Evolutionary conservation across 2,113 vertebrate genomes (phyloP).

Genomic region (Lamprologus callipterus): DNA sequence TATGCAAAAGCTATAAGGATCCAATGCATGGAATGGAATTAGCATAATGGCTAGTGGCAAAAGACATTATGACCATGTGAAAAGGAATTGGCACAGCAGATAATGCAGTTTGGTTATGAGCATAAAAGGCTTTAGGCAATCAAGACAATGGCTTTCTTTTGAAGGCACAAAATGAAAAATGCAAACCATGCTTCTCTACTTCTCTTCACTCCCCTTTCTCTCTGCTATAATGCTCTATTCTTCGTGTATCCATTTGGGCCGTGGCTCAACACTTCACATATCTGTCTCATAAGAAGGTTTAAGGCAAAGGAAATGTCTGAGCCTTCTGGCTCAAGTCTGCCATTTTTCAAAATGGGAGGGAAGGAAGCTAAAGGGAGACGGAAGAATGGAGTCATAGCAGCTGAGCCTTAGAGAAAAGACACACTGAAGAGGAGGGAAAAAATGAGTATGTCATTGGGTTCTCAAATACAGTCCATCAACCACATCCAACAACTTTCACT

Average conservation of each 20-base stretch:
- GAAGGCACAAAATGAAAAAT: conserved; percentile 1
- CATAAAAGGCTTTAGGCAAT: conserved; percentile 1
- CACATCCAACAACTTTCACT: background rate
- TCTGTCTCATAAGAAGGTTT: conserved; percentile 9
- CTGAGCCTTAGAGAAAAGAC: background rate
- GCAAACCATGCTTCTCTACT: background rate
- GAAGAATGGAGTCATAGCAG: background rate
- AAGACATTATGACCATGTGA: background rate
- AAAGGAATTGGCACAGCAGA: background rate
- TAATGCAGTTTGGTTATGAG: background rate
- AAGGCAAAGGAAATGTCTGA: background rate
- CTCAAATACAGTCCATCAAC: background rate
- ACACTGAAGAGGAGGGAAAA: background rate
- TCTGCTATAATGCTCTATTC: conserved; percentile 7
- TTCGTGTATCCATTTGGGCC: conserved; percentile 5
- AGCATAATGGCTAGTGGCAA: background rate
- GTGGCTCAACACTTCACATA: conserved; percentile 10
- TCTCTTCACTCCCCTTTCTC: background rate
- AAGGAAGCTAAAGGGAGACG: background rate
- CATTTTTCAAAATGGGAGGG: background rate
- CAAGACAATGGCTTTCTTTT: background rate
- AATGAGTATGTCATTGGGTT: background rate
- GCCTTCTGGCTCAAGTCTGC: background rate
- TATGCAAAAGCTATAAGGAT: background rate
- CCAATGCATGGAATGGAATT: background rate